Conservation (phyloP, 2,888 invertebrate genomes). For the Caenorhabditis plicata region DNA sequence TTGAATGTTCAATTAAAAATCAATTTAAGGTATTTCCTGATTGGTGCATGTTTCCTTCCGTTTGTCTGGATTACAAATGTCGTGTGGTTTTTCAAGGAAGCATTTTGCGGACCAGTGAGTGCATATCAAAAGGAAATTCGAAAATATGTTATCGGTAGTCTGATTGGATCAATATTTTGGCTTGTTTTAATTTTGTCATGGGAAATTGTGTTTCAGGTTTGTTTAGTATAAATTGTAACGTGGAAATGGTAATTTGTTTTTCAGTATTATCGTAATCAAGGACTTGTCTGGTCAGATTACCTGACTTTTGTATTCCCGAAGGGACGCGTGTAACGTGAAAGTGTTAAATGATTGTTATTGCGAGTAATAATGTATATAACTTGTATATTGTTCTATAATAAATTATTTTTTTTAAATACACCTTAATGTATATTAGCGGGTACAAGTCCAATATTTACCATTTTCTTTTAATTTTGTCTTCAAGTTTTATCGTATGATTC, state of each 20-base stretch:
- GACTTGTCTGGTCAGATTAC: conserved; percentile 41
- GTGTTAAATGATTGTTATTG: no score
- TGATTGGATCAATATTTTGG: conserved; percentile 36
- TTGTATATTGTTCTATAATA: no score
- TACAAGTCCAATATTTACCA: no score
- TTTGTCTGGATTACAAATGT: conserved; percentile 42
- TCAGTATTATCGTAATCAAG: conserved; percentile 41
- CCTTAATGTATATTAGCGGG: no score
- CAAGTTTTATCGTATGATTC: no score
- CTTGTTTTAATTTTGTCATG: conserved; percentile 26
- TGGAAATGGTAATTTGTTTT: conserved; percentile 2
- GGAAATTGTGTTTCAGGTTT: conserved; percentile 43
- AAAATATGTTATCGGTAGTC: conserved; percentile 33
- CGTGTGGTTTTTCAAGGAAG: conserved; percentile 44
- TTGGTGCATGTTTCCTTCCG: conserved; percentile 36
- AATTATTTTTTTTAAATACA: no score
- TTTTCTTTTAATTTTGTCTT: no score
- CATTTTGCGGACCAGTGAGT: conserved; percentile 32
- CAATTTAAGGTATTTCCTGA: conserved; percentile 38
- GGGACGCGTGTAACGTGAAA: conserved; percentile 40
- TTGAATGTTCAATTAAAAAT: background rate
- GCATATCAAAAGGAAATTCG: conserved; percentile 29
- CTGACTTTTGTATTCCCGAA: conserved; percentile 42
- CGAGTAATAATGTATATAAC: no score
- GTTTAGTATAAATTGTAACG: background rate